Evolutionary conservation across 2,797 vertebrate genomes (phyloP), one percentile per base, ranked within the genome.

Genomic region (Trematomus bernacchii): DNA sequence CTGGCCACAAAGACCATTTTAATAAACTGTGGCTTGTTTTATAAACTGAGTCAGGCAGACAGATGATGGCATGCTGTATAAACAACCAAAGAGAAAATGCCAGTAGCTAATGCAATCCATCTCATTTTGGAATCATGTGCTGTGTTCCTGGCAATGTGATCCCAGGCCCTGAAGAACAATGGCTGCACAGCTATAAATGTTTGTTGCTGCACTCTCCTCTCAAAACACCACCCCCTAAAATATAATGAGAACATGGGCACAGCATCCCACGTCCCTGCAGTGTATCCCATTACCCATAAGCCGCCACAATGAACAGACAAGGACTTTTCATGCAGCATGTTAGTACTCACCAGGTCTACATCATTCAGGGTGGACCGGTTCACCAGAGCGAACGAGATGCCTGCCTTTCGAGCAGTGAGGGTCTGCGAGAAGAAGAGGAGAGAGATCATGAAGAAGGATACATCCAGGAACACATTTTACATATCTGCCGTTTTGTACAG

Each of bases 351-450:
- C 96, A 99, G 96, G 85, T 99, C 98, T 79, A 99, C 97, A 15
- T 97, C 97, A 89, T 99, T 97, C 71, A 98, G 87, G 58, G 97
- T 98, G 42, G 98, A 97, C 75, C 97, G 94, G 91, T 96, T 98
- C 89, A 98, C 96, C 93, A 98, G 97, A 84, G 96, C 97, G 83
- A 99, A 95, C 65, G 98, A 99, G 89, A 99, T 96, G 89, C 98
- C 98, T 92, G 98, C 97, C 95, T 99, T 99, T 93, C 98, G 95
- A 92, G 98, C 98, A 94, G 98, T 95, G 90, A 99, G 94, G 19
- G 98, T 99, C 98, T 99, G 89, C 63, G 62, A 51, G 53, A 76
- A 55, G 65, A 48, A 48, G 44, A 73, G 8, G 52, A 23, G 23
- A 55, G 7, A 67, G 21, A 75, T 40, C 43, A 65, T 54, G 59